Evolutionary conservation across 2,888 invertebrate genomes (phyloP).

Genomic region (Standfussiana lucernea): DNA sequence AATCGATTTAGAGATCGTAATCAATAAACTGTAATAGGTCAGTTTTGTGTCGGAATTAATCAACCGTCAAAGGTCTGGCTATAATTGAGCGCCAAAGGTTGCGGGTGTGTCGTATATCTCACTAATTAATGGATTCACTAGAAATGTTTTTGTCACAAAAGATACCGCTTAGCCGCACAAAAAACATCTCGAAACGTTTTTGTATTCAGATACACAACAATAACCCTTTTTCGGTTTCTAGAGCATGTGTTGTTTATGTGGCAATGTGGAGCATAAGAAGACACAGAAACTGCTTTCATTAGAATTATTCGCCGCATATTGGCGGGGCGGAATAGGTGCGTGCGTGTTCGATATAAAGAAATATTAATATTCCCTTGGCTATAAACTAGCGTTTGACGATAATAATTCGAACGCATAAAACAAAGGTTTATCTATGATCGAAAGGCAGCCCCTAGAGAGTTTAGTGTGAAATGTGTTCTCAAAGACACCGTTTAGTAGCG

Average conservation of each 20-base stretch:
- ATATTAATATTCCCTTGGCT: constrained; percentile 86
- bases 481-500: constrained; percentile 90
- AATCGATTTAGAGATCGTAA: constrained; percentile 87
- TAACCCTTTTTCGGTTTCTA: constrained; percentile 69
- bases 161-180: constrained; percentile 80
- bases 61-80: constrained; percentile 88
- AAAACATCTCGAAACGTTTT: constrained; percentile 71
- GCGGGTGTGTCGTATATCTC: constrained; percentile 87
- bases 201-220: constrained; percentile 58
- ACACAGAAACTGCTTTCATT: constrained; percentile 61
- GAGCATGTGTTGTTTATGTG: constrained; percentile 61
- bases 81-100: constrained; percentile 86
- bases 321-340: constrained; percentile 76
- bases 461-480: constrained; percentile 90
- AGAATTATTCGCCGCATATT: constrained; percentile 60
- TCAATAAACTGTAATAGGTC: constrained; percentile 88
- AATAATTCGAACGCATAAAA: constrained; percentile 89
- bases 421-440: constrained; percentile 89
- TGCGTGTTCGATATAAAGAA: constrained; percentile 85
- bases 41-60: constrained; percentile 90
- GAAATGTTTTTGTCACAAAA: constrained; percentile 86
- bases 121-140: constrained; percentile 90
- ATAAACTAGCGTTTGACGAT: constrained; percentile 88
- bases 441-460: constrained; percentile 84
- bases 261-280: constrained; percentile 57